These are phyloP conservation scores for Zosterops hypoxanthus DNA, from an alignment of 2,113 vertebrate species.

Conservation along the genomic window DNA sequence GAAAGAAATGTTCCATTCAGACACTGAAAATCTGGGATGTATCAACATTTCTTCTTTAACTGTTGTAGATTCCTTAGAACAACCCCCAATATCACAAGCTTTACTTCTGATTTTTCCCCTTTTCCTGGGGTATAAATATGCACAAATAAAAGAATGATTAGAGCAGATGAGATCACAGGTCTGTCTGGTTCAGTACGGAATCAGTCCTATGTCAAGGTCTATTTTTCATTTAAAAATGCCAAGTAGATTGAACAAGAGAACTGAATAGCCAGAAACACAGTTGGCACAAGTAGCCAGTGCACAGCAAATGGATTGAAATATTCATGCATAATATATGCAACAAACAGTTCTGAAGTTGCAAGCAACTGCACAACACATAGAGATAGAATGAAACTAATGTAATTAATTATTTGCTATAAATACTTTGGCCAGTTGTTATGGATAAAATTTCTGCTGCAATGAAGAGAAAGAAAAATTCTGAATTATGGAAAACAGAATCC, in stretches of 20 bases:
- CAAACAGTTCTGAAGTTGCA: background rate
- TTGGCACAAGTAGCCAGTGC: background rate
- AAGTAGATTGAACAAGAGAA: background rate
- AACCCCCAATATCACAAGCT: background rate
- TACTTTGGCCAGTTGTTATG: background rate
- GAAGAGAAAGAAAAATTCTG: background rate
- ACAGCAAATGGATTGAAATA: background rate
- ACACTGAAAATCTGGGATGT: background rate
- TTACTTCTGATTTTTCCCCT: background rate
- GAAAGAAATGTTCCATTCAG: background rate
- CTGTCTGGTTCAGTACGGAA: background rate
- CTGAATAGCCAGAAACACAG: background rate
- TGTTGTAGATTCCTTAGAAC: background rate
- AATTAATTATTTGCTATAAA: constrained; percentile 13
- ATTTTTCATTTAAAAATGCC: background rate
- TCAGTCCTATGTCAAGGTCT: background rate
- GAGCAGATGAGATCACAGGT: background rate
- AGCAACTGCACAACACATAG: background rate
- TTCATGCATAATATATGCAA: background rate
- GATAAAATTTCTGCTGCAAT: background rate
- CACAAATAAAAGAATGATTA: background rate
- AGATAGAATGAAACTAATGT: background rate
- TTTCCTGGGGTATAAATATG: background rate
- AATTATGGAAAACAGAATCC: background rate
- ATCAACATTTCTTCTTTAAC: background rate